Percentiles rank a stretch among this genome's conserved stretches.
Conservation (phyloP, 2,113 vertebrate species). For the Salvator merianae region DNA sequence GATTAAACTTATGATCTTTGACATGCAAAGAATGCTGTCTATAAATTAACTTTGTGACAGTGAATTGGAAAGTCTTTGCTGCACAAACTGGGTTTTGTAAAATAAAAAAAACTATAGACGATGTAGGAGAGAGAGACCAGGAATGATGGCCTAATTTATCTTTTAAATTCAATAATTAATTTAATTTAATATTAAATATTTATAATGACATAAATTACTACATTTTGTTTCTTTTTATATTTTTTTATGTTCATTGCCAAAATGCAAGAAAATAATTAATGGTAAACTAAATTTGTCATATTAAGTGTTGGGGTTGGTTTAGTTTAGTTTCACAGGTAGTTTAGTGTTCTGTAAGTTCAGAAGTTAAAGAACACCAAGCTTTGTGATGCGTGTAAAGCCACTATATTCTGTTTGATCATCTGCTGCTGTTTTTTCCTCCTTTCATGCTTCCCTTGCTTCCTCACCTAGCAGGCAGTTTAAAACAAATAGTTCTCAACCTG, state of each 20-base stretch:
- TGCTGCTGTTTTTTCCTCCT: not conserved
- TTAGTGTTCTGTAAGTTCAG: not conserved
- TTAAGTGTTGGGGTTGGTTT: not conserved
- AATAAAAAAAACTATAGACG: not conserved
- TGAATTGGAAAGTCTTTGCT: not conserved
- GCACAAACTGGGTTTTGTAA: not conserved
- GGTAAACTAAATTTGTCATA: not conserved
- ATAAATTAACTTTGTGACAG: not conserved
- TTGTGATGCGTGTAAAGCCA: not conserved
- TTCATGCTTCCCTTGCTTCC: not conserved
- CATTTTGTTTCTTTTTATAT: not conserved
- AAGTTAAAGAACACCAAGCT: not conserved
- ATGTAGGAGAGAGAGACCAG: not conserved
- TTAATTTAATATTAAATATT: too few relatives aligned
- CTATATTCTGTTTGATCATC: not conserved
- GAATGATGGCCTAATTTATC: not conserved
- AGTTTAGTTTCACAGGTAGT: too few relatives aligned
- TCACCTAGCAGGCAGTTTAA: not conserved
- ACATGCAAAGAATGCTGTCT: not conserved
- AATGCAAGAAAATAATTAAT: not conserved
- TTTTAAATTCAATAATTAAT: too few relatives aligned
- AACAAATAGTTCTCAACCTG: not conserved
- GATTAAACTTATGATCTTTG: not conserved
- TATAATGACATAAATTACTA: not conserved
- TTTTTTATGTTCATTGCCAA: not conserved